phyloP scores from a whole-genome alignment of 2,888 invertebrate genomes.

The Spilosoma lubricipeda region DNA sequence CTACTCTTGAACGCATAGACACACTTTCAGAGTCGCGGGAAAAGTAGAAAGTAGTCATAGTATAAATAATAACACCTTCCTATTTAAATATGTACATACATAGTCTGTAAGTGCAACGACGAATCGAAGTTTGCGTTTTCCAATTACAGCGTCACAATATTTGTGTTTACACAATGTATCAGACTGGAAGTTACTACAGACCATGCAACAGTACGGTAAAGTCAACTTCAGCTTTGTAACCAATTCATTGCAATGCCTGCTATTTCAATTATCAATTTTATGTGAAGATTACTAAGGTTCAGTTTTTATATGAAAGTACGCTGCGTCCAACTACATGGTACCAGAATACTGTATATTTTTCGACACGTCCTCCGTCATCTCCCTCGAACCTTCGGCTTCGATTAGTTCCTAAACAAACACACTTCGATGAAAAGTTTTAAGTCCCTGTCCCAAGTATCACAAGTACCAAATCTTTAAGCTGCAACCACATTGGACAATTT shows the following conservation, averaged over 20 bases:
- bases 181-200: not conserved
- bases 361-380: conserved; percentile 23
- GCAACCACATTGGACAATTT: not conserved
- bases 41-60: not conserved
- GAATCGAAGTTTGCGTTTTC: not conserved
- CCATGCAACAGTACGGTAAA: conserved; percentile 12
- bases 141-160: not conserved
- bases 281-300: not conserved
- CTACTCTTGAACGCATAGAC: too few species aligned
- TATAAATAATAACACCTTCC: not conserved
- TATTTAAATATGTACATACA: not conserved
- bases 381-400: conserved; percentile 34
- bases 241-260: not conserved
- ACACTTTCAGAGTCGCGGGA: too few species aligned
- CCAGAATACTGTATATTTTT: conserved; percentile 29
- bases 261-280: conserved; percentile 1
- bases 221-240: conserved; percentile 1
- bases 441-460: conserved; percentile 20
- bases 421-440: conserved; percentile 38
- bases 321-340: not conserved
- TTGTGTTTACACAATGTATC: conserved; percentile 3
- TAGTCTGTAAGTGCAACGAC: not conserved
- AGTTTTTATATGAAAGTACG: not conserved
- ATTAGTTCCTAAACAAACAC: conserved; percentile 52
- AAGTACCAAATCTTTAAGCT: conserved; percentile 12